Evolutionary conservation across 2,888 invertebrate genomes (phyloP).

Genomic region (Magallana nippona): DNA sequence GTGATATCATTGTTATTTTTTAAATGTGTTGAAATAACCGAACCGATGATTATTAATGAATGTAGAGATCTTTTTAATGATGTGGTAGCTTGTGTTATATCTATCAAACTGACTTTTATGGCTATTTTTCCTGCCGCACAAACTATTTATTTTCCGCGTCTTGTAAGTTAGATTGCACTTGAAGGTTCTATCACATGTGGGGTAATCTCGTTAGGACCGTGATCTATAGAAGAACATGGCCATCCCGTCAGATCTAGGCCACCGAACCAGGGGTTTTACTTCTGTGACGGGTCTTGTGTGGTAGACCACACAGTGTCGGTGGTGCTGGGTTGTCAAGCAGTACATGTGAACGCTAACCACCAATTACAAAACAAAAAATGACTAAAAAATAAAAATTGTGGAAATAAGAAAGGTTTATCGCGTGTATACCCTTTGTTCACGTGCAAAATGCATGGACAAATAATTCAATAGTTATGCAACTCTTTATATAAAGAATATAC

Average conservation of each 20-base stretch:
- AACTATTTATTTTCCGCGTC: slow-evolving; percentile 7
- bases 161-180: slow-evolving; percentile 24
- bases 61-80: neutral
- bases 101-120: slow-evolving; percentile 15
- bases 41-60: neutral
- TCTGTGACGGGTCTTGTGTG: neutral
- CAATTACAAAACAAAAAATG: too few relatives aligned
- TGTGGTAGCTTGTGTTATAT: neutral
- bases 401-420: too few relatives aligned
- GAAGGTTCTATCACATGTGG: neutral
- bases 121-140: neutral
- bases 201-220: neutral
- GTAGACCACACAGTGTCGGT: slow-evolving; percentile 4
- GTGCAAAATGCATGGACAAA: too few relatives aligned
- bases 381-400: too few relatives aligned
- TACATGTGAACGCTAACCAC: too few relatives aligned
- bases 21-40: too few relatives aligned
- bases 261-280: neutral
- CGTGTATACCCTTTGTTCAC: too few relatives aligned
- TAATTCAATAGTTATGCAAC: too few relatives aligned
- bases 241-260: slow-evolving; percentile 6
- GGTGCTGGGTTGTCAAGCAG: too few relatives aligned
- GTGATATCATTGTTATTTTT: too few relatives aligned
- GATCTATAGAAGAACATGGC: neutral
- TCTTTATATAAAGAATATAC: too few relatives aligned